Percentiles rank a stretch among this genome's conserved stretches.
phyloP scores from a whole-genome alignment of 2,888 invertebrate species.

The Lithophane semibrunnea region DNA sequence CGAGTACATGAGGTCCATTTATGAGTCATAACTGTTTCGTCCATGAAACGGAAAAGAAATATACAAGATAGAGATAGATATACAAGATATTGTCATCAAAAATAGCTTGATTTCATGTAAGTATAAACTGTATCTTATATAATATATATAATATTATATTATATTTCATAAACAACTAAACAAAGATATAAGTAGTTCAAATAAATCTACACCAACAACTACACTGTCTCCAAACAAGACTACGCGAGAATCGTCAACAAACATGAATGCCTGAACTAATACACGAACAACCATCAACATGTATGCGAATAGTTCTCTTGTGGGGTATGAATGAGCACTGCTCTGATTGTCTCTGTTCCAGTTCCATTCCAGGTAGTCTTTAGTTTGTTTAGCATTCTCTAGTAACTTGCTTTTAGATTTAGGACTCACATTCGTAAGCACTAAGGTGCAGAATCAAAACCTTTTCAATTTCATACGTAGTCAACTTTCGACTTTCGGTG shows the following conservation, averaged over 20 bases:
- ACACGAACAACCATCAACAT: slow-evolving; percentile 6
- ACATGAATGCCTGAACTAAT: slow-evolving; percentile 10
- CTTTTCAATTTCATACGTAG: not conserved
- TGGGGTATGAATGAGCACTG: not conserved
- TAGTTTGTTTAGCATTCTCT: slow-evolving; percentile 11
- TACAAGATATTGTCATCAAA: not conserved
- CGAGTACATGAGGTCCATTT: not conserved
- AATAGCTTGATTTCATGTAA: not conserved
- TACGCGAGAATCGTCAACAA: not conserved
- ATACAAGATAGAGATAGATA: too few relatives aligned
- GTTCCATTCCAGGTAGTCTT: not conserved
- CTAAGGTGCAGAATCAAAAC: not conserved
- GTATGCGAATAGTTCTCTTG: slow-evolving; percentile 10
- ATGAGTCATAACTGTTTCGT: not conserved
- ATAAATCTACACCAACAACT: too few relatives aligned
- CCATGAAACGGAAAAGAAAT: not conserved
- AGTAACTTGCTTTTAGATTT: not conserved
- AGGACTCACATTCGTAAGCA: not conserved
- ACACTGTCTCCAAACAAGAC: not conserved
- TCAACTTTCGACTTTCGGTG: not conserved
- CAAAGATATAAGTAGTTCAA: not conserved
- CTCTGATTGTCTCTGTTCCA: not conserved
- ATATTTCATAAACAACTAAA: not conserved
- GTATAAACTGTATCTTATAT: not conserved
- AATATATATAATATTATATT: too few relatives aligned